Evolutionary conservation across 1,140 invertebrate genomes (phyloP).

Genomic region (Penaeus indicus): DNA sequence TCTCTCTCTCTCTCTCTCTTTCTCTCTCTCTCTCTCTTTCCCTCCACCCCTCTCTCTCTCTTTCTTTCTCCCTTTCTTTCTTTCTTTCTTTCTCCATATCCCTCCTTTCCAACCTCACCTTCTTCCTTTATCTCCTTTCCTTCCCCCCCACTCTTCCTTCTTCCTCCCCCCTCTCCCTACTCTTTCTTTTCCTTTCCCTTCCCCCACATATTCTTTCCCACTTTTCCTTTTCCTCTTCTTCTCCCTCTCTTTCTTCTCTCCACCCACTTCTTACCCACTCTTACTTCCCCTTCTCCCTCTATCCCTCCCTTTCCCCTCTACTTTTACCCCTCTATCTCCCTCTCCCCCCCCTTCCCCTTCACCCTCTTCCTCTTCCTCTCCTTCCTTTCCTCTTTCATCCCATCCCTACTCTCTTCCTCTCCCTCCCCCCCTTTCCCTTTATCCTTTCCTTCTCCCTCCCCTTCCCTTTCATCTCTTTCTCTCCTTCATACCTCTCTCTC

Average conservation of each 20-base stretch:
- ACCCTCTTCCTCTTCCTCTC: not conserved
- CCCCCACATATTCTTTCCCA: not conserved
- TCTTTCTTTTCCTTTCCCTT: not conserved
- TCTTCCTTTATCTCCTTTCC: not conserved
- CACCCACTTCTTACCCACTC: not conserved
- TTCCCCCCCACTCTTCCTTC: not conserved
- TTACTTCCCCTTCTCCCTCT: not conserved
- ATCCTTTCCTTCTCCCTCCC: not conserved
- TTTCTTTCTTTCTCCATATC: not conserved
- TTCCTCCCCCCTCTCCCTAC: not conserved
- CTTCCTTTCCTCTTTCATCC: not conserved
- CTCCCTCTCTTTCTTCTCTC: not conserved
- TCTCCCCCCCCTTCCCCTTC: not conserved
- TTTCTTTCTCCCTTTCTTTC: not conserved
- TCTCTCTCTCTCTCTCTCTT: too few relatives aligned
- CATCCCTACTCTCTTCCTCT: conserved; percentile 25
- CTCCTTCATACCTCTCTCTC: not conserved
- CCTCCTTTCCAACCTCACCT: not conserved
- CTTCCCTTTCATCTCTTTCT: not conserved
- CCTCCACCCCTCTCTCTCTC: too few relatives aligned
- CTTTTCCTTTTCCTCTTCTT: not conserved
- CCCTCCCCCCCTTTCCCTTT: not conserved
- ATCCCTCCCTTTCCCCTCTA: not conserved
- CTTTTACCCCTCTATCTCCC: not conserved
- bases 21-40: too few relatives aligned